phyloP scores from a whole-genome alignment of 2,888 invertebrate species.

The Thymelicus sylvestris region DNA sequence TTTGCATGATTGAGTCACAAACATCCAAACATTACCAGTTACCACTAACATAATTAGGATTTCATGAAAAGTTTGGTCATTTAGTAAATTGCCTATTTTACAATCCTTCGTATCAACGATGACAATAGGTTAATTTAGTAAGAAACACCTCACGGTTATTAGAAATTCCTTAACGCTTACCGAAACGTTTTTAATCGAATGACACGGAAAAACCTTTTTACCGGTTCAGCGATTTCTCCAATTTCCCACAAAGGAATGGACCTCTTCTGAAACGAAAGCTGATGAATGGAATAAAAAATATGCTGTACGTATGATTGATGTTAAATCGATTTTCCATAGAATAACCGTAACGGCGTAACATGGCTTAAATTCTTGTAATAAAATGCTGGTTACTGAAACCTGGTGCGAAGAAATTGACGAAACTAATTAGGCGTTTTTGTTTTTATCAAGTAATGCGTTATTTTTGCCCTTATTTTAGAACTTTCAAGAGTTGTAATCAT shows the following conservation, averaged over 20 bases:
- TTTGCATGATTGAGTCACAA: no score
- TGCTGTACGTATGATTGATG: constrained; percentile 22
- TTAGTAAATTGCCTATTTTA: no score
- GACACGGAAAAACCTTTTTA: constrained; percentile 29
- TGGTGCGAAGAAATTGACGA: no score
- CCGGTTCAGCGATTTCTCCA: constrained; percentile 23
- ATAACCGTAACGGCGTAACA: not conserved
- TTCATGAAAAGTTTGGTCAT: no score
- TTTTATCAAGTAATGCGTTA: no score
- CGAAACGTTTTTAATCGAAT: constrained; percentile 29
- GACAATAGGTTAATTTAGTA: no score
- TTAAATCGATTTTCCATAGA: constrained; percentile 31
- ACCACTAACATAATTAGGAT: no score
- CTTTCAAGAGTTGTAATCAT: no score
- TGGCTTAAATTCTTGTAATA: not conserved
- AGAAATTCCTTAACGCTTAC: constrained; percentile 12
- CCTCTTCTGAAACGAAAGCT: not conserved
- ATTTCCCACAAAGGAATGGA: constrained; percentile 23
- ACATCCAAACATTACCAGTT: no score
- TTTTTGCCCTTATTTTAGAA: no score
- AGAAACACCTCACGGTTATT: not conserved
- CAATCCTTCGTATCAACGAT: no score
- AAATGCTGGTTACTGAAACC: not conserved
- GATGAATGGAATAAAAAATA: constrained; percentile 18
- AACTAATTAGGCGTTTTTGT: no score